Percentiles rank a stretch among this genome's conserved stretches.
These are phyloP conservation scores for Lordiphosa clarofinis DNA, from an alignment of 1,140 invertebrate species.

Conservation along the genomic window DNA sequence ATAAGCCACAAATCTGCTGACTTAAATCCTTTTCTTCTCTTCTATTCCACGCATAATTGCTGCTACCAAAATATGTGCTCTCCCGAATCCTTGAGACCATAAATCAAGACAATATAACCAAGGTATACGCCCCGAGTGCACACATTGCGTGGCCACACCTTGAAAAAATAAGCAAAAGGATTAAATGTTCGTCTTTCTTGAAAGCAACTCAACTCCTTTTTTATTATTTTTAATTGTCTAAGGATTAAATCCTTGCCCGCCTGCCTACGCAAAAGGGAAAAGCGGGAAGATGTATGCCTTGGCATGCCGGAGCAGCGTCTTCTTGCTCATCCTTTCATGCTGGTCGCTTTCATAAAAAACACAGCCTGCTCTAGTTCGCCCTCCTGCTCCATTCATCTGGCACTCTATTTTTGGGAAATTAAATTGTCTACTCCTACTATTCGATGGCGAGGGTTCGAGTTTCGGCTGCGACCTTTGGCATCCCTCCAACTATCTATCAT, in stretches of 20 bases:
- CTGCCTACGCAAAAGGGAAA: conserved; percentile 50
- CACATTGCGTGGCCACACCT: conserved; percentile 67
- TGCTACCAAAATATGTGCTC: conserved; percentile 42
- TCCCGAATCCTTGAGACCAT: conserved; percentile 30
- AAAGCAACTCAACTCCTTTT: conserved; percentile 48
- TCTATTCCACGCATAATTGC: conserved; percentile 25
- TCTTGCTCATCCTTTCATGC: conserved; percentile 21
- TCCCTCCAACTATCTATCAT: conserved; percentile 61
- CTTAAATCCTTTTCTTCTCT: conserved; percentile 65
- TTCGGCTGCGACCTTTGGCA: conserved; percentile 39
- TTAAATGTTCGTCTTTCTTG: conserved; percentile 45
- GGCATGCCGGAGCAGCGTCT: conserved; percentile 2
- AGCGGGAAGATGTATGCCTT: conserved; percentile 42
- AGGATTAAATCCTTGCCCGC: conserved; percentile 42
- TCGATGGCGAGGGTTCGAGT: conserved; percentile 43
- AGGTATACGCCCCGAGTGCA: conserved; percentile 23
- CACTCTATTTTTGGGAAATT: conserved; percentile 66
- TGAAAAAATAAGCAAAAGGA: conserved; percentile 78
- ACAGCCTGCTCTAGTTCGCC: conserved; percentile 52
- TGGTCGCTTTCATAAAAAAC: conserved; percentile 15
- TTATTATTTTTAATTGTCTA: conserved; percentile 10
- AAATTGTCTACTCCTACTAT: conserved; percentile 76
- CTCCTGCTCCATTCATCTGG: conserved; percentile 47
- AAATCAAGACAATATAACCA: conserved; percentile 56
- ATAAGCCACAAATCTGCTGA: conserved; percentile 61